Percentiles rank a stretch among this genome's conserved stretches.
Conservation (phyloP, 2,888 invertebrate genomes). For the Agonopterix subpropinquella region DNA sequence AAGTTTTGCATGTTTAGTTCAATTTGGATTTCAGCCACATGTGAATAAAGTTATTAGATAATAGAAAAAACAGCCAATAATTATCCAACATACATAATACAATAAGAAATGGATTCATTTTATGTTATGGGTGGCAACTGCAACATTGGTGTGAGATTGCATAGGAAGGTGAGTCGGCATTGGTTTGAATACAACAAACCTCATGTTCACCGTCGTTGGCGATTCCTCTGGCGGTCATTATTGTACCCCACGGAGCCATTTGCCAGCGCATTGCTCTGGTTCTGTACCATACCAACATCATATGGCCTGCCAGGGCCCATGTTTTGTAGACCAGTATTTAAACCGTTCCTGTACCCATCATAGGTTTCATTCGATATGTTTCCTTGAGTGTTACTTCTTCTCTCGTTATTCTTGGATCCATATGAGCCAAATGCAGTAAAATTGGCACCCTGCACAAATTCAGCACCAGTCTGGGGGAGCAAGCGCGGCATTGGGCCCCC, state of each 20-base stretch:
- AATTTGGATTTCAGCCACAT: no score
- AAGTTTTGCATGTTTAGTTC: no score
- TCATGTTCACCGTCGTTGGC: constrained; percentile 65
- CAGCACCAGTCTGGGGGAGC: constrained; percentile 49
- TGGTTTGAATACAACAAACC: constrained; percentile 72
- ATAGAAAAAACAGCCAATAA: no score
- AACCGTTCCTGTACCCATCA: constrained; percentile 27
- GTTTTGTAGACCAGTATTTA: constrained; percentile 48
- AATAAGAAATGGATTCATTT: neutral
- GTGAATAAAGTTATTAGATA: no score
- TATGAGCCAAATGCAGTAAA: constrained; percentile 69
- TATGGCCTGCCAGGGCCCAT: constrained; percentile 56
- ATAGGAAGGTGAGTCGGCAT: constrained; percentile 59
- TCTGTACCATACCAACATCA: constrained; percentile 37
- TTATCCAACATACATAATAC: neutral
- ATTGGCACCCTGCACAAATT: constrained; percentile 53
- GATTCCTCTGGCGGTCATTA: constrained; percentile 71
- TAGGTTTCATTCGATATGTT: constrained; percentile 33
- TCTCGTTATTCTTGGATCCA: constrained; percentile 47
- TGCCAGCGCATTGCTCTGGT: constrained; percentile 48
- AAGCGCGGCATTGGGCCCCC: constrained; percentile 66
- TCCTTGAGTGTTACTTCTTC: constrained; percentile 18
- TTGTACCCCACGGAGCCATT: constrained; percentile 70
- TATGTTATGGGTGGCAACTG: constrained; percentile 15
- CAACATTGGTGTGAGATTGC: constrained; percentile 18